These are phyloP conservation scores for Corynorhinus townsendii DNA, from an alignment of 2,113 vertebrate species.

Conservation along the genomic window DNA sequence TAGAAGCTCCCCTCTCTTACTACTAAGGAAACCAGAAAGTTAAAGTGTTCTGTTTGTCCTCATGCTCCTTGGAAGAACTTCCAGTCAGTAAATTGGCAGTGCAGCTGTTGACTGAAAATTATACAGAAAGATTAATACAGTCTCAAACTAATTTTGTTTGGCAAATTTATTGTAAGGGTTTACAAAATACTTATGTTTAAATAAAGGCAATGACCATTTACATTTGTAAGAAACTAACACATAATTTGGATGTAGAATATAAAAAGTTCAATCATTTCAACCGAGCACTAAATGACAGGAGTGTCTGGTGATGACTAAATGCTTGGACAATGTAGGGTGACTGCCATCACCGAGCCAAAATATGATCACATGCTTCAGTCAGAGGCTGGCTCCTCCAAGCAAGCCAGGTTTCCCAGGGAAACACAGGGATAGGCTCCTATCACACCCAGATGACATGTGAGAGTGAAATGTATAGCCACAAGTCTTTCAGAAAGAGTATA, in stretches of 20 bases:
- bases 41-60: slow-evolving; percentile 70
- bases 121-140: slow-evolving; percentile 64
- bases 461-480: background rate
- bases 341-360: slow-evolving; percentile 46
- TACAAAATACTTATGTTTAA: slow-evolving; percentile 30
- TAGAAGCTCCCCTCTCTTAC: slow-evolving; percentile 43
- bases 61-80: slow-evolving; percentile 80
- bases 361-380: slow-evolving; percentile 57
- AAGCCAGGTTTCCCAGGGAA: slow-evolving; percentile 35
- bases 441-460: background rate
- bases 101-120: slow-evolving; percentile 80
- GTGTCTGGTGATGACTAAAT: slow-evolving; percentile 24
- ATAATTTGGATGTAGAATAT: slow-evolving; percentile 35
- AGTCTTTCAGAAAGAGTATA: slow-evolving; percentile 11
- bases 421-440: slow-evolving; percentile 30
- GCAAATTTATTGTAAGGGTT: slow-evolving; percentile 25
- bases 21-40: slow-evolving; percentile 63
- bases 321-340: slow-evolving; percentile 29
- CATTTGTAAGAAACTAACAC: background rate
- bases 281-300: background rate
- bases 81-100: slow-evolving; percentile 72
- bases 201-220: slow-evolving; percentile 12
- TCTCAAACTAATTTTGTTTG: slow-evolving; percentile 44
- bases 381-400: slow-evolving; percentile 55
- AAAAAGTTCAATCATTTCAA: slow-evolving; percentile 57